Percentiles rank a stretch among this genome's conserved stretches.
phyloP scores from a whole-genome alignment of 2,797 vertebrate genomes.

The Hypotaenidia philippensis region DNA sequence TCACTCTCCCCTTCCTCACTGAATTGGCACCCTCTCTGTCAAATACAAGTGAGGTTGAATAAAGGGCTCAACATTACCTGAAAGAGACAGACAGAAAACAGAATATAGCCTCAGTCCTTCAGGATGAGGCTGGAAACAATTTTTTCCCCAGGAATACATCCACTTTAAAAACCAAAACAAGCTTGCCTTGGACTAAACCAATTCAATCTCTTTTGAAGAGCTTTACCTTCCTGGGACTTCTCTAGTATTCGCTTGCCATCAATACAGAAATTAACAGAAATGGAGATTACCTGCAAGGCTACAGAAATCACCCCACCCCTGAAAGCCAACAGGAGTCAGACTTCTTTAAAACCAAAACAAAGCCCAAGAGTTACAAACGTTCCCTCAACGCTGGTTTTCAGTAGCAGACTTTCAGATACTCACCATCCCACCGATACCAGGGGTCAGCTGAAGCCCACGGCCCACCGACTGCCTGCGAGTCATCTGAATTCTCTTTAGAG shows the following conservation, averaged over 20 bases:
- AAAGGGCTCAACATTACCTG: neutral
- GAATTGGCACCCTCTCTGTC: neutral
- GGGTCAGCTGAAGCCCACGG: conserved; percentile 89
- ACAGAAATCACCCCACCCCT: neutral
- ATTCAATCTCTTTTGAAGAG: neutral
- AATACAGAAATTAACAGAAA: neutral
- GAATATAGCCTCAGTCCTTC: neutral
- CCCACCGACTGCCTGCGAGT: conserved; percentile 88
- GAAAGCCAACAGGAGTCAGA: neutral
- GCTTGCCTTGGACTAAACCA: neutral
- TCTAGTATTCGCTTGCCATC: neutral
- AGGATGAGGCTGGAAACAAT: neutral
- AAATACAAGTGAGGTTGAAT: neutral
- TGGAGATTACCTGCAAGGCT: neutral
- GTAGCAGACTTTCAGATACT: conserved; percentile 55
- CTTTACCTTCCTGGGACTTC: neutral
- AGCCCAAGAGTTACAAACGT: neutral
- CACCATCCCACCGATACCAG: conserved; percentile 89
- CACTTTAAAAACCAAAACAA: neutral
- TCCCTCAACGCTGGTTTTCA: neutral
- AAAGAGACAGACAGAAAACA: neutral
- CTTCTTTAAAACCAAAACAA: neutral
- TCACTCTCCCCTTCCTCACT: neutral
- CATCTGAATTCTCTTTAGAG: conserved; percentile 83
- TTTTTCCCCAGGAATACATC: neutral